Percentiles rank a stretch among this genome's conserved stretches.
These are phyloP conservation scores for Malurus alboscapulatus DNA, from an alignment of 2,113 vertebrate species.

Conservation along the genomic window DNA sequence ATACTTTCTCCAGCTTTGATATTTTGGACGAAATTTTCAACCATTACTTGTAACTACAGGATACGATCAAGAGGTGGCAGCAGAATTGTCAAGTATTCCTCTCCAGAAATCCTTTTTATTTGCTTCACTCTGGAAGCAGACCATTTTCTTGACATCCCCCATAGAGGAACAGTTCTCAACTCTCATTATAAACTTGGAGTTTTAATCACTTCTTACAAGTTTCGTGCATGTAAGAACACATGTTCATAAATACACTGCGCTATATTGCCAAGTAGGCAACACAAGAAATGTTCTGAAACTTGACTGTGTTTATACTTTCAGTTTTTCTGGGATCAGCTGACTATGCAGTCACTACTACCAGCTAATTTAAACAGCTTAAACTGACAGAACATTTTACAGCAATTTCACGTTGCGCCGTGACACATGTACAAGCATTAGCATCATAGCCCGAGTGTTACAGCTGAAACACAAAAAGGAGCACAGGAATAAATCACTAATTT, in stretches of 20 bases:
- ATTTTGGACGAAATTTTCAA: background rate
- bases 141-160: background rate
- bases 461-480: slow-evolving; percentile 21
- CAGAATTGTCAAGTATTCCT: slow-evolving; percentile 14
- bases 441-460: background rate
- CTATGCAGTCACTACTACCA: background rate
- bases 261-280: background rate
- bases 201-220: background rate
- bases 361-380: slow-evolving; percentile 33
- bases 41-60: slow-evolving; percentile 29
- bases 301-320: background rate
- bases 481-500: slow-evolving; percentile 25
- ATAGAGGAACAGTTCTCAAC: background rate
- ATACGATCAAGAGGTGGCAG: slow-evolving; percentile 41
- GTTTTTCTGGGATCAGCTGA: background rate
- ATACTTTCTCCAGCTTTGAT: background rate
- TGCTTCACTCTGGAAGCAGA: background rate
- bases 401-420: background rate
- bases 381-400: slow-evolving; percentile 2
- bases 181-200: background rate
- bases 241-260: background rate
- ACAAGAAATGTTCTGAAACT: background rate
- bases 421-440: background rate
- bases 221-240: background rate
- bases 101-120: background rate